These are phyloP conservation scores for Gymnobelideus leadbeateri DNA, from an alignment of 2,113 vertebrate genomes.

Conservation along the genomic window DNA sequence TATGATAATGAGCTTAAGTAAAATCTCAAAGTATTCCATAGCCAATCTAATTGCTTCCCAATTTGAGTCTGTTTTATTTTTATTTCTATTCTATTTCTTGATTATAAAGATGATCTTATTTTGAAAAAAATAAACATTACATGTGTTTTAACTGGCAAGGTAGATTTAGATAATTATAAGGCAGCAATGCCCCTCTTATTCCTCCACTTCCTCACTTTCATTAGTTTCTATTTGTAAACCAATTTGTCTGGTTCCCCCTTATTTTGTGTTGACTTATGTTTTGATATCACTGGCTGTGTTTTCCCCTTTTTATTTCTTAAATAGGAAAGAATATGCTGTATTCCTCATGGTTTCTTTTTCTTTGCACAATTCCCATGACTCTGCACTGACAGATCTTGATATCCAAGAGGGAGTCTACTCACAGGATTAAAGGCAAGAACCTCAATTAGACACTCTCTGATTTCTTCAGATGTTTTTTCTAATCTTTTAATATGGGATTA, in stretches of 20 bases:
- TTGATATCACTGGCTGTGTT: conserved; percentile 76
- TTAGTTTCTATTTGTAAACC: conserved; percentile 63
- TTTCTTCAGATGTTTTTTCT: conserved; percentile 93
- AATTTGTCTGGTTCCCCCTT: conserved; percentile 60
- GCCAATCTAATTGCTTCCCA: conserved; percentile 37
- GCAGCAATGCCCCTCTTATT: conserved; percentile 26
- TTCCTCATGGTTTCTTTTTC: conserved; percentile 85
- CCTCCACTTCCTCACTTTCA: conserved; percentile 62
- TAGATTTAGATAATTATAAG: conserved; percentile 32
- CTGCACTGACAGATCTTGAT: conserved; percentile 87
- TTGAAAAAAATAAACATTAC: conserved; percentile 2
- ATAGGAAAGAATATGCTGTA: conserved; percentile 81
- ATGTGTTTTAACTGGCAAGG: neutral
- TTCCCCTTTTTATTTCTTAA: conserved; percentile 77
- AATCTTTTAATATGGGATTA: conserved; percentile 93
- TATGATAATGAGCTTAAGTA: conserved; percentile 16
- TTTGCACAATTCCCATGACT: conserved; percentile 87
- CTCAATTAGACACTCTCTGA: conserved; percentile 92
- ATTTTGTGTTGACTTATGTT: conserved; percentile 74
- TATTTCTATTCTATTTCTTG: conserved; percentile 20
- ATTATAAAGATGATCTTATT: neutral
- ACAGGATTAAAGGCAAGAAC: conserved; percentile 91
- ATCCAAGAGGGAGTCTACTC: conserved; percentile 87
- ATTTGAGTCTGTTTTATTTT: conserved; percentile 31
- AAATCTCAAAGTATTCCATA: conserved; percentile 23